phyloP scores from a whole-genome alignment of 2,888 invertebrate genomes.

The Pachliopta kotzebuea region DNA sequence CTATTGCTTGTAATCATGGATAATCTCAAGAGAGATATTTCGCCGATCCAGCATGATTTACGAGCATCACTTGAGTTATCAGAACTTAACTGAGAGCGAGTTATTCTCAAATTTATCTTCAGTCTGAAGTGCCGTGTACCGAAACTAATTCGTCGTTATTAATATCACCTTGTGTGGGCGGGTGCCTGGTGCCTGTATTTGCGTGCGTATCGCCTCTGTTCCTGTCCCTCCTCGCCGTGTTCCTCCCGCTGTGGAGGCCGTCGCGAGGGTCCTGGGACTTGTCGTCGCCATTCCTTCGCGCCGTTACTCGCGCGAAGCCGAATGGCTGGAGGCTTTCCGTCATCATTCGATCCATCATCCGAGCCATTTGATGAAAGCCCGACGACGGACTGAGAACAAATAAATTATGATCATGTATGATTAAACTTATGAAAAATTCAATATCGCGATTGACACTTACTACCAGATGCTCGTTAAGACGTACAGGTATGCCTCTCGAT shows the following conservation, averaged over 20 bases:
- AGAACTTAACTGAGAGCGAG: conserved; percentile 1
- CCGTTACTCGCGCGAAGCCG: conserved; percentile 83
- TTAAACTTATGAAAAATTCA: too few species aligned
- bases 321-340: conserved; percentile 84
- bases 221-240: conserved; percentile 50
- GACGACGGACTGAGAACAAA: conserved; percentile 71
- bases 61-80: background rate
- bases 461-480: too few species aligned
- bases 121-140: background rate
- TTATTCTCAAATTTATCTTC: conserved; percentile 1
- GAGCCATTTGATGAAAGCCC: conserved; percentile 84
- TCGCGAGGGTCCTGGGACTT: conserved; percentile 50
- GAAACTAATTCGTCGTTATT: conserved; percentile 2
- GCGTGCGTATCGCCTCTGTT: conserved; percentile 53
- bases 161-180: conserved; percentile 64
- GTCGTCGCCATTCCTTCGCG: conserved; percentile 63
- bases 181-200: conserved; percentile 63
- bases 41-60: background rate
- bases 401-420: too few species aligned
- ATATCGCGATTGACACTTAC: too few species aligned
- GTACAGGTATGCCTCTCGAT: too few species aligned
- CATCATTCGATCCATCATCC: conserved; percentile 88
- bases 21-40: background rate
- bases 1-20: background rate
- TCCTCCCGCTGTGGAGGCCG: conserved; percentile 55